These are phyloP conservation scores for Columba janthina DNA, from an alignment of 2,113 vertebrate species.

Conservation along the genomic window DNA sequence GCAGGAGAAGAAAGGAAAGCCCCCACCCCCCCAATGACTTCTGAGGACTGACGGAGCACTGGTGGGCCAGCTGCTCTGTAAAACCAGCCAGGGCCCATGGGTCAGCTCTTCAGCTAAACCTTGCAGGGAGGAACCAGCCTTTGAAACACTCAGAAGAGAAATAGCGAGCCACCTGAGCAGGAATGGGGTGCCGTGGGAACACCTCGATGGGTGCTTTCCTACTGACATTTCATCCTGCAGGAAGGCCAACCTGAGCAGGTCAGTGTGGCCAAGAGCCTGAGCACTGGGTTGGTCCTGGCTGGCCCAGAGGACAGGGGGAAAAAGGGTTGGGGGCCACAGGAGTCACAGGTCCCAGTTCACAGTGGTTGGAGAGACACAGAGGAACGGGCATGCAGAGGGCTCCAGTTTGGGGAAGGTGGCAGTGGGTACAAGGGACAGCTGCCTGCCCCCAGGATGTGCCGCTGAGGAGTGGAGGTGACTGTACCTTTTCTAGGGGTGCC, in stretches of 20 bases:
- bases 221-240: background rate
- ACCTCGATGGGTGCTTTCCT: rapidly evolving
- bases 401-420: background rate
- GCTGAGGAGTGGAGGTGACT: background rate
- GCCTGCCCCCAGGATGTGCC: background rate
- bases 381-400: rapidly evolving
- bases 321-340: rapidly evolving
- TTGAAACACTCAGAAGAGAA: background rate
- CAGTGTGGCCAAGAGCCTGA: background rate
- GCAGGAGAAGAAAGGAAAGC: background rate
- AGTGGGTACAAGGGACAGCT: background rate
- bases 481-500: background rate
- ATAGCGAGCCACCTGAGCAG: background rate
- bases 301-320: no score
- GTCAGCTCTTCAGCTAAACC: background rate
- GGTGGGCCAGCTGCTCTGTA: background rate
- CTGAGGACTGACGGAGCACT: background rate
- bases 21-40: rapidly evolving
- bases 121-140: background rate
- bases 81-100: background rate
- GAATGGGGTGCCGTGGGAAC: rapidly evolving
- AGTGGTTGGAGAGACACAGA: background rate
- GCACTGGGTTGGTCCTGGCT: background rate
- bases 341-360: background rate
- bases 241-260: background rate